Conservation (phyloP, 2,113 vertebrate species). For the Ammodytes dubius region DNA sequence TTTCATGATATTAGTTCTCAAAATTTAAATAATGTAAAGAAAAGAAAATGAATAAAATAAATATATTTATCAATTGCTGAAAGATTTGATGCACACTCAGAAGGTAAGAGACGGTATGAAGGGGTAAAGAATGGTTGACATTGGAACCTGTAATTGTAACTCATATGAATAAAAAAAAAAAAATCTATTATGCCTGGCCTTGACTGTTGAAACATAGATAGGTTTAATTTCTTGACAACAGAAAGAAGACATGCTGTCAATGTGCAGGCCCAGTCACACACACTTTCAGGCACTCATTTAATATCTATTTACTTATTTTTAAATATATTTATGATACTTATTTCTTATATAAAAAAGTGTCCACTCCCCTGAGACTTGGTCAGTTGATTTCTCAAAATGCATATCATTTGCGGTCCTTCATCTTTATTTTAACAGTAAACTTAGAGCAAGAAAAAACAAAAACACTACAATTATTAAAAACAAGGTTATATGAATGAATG, state of each 20-base stretch:
- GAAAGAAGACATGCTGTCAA: not conserved
- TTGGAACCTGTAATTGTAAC: not conserved
- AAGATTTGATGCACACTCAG: no score
- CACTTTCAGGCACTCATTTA: no score
- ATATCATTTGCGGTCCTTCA: not conserved
- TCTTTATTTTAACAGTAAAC: conserved; percentile 8
- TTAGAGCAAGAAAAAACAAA: not conserved
- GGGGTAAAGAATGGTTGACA: not conserved
- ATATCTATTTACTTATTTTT: no score
- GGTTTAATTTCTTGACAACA: not conserved
- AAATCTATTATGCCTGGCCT: not conserved
- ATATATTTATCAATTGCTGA: no score
- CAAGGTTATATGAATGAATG: not conserved
- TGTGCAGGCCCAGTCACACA: not conserved
- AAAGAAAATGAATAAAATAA: no score
- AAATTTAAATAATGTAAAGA: no score
- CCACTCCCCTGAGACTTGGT: not conserved
- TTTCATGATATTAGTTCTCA: no score
- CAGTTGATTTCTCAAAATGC: not conserved
- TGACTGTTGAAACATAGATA: no score
- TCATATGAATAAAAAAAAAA: not conserved
- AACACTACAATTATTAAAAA: not conserved
- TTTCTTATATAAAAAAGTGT: no score
- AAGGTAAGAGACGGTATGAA: no score
- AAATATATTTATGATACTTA: no score